Evolutionary conservation across 2,888 invertebrate genomes (phyloP).

Genomic region (Xanthorhoe designata): DNA sequence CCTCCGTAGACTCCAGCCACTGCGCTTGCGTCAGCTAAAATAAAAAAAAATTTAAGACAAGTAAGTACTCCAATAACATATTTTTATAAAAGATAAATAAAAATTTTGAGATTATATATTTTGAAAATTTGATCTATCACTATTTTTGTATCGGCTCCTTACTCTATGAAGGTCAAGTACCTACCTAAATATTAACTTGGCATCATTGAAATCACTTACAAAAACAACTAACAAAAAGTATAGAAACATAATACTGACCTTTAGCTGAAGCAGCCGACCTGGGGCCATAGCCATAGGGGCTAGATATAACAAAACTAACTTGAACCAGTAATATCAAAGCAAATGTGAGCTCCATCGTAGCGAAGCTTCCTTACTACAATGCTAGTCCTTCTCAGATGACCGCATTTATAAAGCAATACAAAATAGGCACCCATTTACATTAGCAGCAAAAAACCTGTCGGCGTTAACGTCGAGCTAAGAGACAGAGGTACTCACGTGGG

Average conservation of each 20-base stretch:
- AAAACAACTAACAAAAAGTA: slow-evolving; percentile 27
- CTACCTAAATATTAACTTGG: slow-evolving; percentile 10
- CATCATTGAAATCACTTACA: slow-evolving; percentile 10
- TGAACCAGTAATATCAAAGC: slow-evolving; percentile 62
- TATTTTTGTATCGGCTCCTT: slow-evolving; percentile 4
- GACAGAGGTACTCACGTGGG: slow-evolving; percentile 71
- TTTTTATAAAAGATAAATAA: no score
- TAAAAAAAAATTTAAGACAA: slow-evolving; percentile 12
- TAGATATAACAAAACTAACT: slow-evolving; percentile 61
- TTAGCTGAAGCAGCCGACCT: slow-evolving; percentile 70
- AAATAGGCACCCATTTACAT: slow-evolving; percentile 73
- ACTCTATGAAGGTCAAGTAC: slow-evolving; percentile 28
- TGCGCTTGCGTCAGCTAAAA: slow-evolving; percentile 66
- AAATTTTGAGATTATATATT: no score
- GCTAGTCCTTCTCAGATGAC: slow-evolving; percentile 64
- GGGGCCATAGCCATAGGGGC: slow-evolving; percentile 75
- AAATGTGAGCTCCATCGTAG: slow-evolving; percentile 74
- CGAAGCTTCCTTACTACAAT: slow-evolving; percentile 76
- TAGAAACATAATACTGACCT: slow-evolving; percentile 59
- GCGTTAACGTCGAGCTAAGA: slow-evolving; percentile 73
- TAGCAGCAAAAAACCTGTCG: slow-evolving; percentile 77
- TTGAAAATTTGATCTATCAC: background rate
- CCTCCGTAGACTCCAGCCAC: slow-evolving; percentile 61
- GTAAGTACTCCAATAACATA: no score
- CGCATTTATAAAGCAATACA: slow-evolving; percentile 82